Evolutionary conservation across 1,140 invertebrate genomes (phyloP).

Genomic region (Bombyx mori): DNA sequence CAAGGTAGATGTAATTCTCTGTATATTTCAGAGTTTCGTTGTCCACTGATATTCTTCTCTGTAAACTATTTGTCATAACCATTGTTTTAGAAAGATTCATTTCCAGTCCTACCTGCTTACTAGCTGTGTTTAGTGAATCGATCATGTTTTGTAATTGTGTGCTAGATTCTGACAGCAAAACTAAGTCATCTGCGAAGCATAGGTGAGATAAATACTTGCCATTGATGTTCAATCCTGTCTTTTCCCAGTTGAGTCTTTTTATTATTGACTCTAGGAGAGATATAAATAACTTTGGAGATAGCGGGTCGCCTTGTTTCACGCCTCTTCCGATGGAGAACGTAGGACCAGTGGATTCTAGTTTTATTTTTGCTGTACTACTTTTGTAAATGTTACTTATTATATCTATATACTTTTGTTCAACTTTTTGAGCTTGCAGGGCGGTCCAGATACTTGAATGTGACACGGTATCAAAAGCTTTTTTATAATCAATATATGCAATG

Average conservation of each 20-base stretch:
- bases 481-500: slow-evolving; percentile 14
- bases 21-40: too few relatives aligned
- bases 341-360: slow-evolving; percentile 14
- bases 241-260: slow-evolving; percentile 9
- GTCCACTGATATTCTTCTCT: neutral
- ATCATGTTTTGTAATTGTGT: too few relatives aligned
- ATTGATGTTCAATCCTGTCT: slow-evolving; percentile 10
- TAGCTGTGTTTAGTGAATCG: too few relatives aligned
- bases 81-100: neutral
- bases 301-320: slow-evolving; percentile 19
- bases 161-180: neutral
- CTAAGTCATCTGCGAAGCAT: slow-evolving; percentile 15
- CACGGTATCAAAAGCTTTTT: slow-evolving; percentile 19
- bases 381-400: slow-evolving; percentile 13
- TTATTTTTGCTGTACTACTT: slow-evolving; percentile 13
- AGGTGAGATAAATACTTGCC: slow-evolving; percentile 10
- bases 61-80: slow-evolving; percentile 8
- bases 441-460: slow-evolving; percentile 13
- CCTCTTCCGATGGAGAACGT: slow-evolving; percentile 15
- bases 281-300: slow-evolving; percentile 20
- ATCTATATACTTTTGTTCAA: slow-evolving; percentile 11
- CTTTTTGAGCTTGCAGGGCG: slow-evolving; percentile 8
- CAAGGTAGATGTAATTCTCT: too few relatives aligned
- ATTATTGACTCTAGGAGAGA: slow-evolving; percentile 10
- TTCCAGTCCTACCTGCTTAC: too few relatives aligned